Base-by-base conservation (phyloP, 2,888 invertebrate species). In the Tenthredo amoena region DNA sequence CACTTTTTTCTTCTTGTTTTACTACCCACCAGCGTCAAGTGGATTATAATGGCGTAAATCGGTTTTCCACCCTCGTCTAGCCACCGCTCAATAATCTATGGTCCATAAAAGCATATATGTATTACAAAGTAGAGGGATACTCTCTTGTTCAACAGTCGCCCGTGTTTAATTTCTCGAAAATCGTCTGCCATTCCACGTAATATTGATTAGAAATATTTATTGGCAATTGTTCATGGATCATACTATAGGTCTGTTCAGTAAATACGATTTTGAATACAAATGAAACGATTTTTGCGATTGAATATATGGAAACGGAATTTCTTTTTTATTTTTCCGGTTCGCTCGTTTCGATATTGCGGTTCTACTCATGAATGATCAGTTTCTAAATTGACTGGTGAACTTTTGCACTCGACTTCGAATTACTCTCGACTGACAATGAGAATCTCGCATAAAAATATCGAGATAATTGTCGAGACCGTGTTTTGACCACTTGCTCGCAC, bases 41-140 rank as follows among this genome's bases (percentile, higher is more conserved):
- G 40, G 58, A 81, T 62, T 81, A 81, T 62, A 81, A 58, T 81
- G 79, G 58, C 37, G 37, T 37, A 81, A 81, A 81, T 81, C 79
- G 37, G 37, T 81, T 58, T 58, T 62, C 40, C n/a, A 10, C 31
- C 18, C 50, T 50, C 50, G 26, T 18, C 50, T 15, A 62, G 40
- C 21, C n/a, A 62, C n/a, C 40, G 79, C n/a, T 58, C 79, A 40
- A 62, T 81, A 81, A 62, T 62, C 34, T 40, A 62, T 81, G 37
- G 21, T n/a, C 47, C 62, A 40, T 62, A 37, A 58, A 79, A 21
- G 40, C 62, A 26, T 81, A 21, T 37, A 26, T 81, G 12, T 37
- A 62, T 58, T 76, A 76, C 26, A 34, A 6, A 18, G 12, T 31
- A 68, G 12, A 68, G 50, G 31, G 50, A 40, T 10, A 55, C n/a